Percentiles rank a stretch among this genome's conserved stretches.
phyloP scores from a whole-genome alignment of 2,797 vertebrate species.

The Gambusia yucatana region DNA sequence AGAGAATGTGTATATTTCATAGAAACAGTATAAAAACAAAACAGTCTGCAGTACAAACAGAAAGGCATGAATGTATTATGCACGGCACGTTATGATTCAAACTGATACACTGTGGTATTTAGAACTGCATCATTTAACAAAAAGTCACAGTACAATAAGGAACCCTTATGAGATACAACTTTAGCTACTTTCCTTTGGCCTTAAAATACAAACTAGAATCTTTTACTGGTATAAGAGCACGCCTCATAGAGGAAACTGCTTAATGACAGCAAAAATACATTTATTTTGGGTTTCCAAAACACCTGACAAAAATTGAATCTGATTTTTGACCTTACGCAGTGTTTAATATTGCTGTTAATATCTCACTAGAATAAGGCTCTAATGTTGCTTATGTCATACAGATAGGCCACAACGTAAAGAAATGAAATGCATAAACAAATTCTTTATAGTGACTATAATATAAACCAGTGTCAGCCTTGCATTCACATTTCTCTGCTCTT shows the following conservation, averaged over 20 bases:
- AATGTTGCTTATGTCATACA: slow-evolving; percentile 59
- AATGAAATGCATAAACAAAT: slow-evolving; percentile 64
- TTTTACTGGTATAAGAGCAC: slow-evolving; percentile 49
- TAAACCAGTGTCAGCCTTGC: slow-evolving; percentile 74
- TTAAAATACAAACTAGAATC: slow-evolving; percentile 68
- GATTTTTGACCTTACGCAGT: slow-evolving; percentile 37
- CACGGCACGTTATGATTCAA: slow-evolving; percentile 69
- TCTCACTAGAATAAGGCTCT: slow-evolving; percentile 62
- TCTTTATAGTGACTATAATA: slow-evolving; percentile 39
- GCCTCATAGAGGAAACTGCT: slow-evolving; percentile 66
- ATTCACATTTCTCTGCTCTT: slow-evolving; percentile 72
- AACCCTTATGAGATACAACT: slow-evolving; percentile 72
- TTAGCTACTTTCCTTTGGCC: slow-evolving; percentile 80
- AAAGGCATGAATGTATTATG: slow-evolving; percentile 78
- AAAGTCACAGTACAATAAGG: slow-evolving; percentile 76
- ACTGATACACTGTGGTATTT: slow-evolving; percentile 67
- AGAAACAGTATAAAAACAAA: slow-evolving; percentile 86
- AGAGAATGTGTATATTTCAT: slow-evolving; percentile 86
- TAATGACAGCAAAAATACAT: slow-evolving; percentile 49
- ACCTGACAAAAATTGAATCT: slow-evolving; percentile 21
- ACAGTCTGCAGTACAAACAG: slow-evolving; percentile 86
- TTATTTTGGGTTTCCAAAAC: slow-evolving; percentile 57
- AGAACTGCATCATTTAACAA: slow-evolving; percentile 70
- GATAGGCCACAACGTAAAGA: slow-evolving; percentile 66
- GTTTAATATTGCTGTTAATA: slow-evolving; percentile 58